These are phyloP conservation scores for Lomographa bimaculata DNA, from an alignment of 2,888 invertebrate species.

Conservation along the genomic window DNA sequence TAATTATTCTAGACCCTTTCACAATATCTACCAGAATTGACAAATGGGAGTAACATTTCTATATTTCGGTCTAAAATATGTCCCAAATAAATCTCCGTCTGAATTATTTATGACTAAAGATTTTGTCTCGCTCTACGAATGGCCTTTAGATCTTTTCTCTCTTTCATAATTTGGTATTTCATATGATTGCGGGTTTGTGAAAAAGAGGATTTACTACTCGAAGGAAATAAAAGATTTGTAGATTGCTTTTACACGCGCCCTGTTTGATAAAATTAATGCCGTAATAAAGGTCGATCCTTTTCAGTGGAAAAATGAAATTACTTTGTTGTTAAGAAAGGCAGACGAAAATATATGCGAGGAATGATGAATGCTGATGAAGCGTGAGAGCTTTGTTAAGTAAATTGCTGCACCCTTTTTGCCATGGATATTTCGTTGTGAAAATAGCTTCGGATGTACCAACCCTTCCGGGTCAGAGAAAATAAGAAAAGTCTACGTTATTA, in stretches of 20 bases:
- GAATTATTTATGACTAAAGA: slow-evolving; percentile 30
- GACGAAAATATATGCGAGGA: no score
- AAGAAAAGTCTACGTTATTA: no score
- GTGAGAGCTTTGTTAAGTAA: slow-evolving; percentile 3
- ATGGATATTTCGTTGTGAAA: not conserved
- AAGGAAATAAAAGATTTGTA: slow-evolving; percentile 9
- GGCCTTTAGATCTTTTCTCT: slow-evolving; percentile 1
- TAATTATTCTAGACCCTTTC: no score
- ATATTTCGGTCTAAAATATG: slow-evolving; percentile 25
- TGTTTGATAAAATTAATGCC: slow-evolving; percentile 4
- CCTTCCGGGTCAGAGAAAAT: no score
- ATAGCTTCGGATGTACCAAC: no score
- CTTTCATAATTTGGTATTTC: slow-evolving; percentile 6
- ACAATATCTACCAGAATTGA: no score
- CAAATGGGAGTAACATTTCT: slow-evolving; percentile 25
- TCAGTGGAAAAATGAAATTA: not conserved
- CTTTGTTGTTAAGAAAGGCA: no score
- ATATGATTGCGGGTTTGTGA: slow-evolving; percentile 10
- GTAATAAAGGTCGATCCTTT: not conserved
- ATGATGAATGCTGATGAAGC: slow-evolving; percentile 7
- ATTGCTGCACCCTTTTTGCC: no score
- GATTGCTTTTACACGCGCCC: not conserved
- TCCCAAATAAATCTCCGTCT: slow-evolving; percentile 24
- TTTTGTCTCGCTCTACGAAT: slow-evolving; percentile 10
- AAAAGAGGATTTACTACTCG: no score